phyloP scores from a whole-genome alignment of 1,140 invertebrate species.

The Venustaconcha ellipsiformis region DNA sequence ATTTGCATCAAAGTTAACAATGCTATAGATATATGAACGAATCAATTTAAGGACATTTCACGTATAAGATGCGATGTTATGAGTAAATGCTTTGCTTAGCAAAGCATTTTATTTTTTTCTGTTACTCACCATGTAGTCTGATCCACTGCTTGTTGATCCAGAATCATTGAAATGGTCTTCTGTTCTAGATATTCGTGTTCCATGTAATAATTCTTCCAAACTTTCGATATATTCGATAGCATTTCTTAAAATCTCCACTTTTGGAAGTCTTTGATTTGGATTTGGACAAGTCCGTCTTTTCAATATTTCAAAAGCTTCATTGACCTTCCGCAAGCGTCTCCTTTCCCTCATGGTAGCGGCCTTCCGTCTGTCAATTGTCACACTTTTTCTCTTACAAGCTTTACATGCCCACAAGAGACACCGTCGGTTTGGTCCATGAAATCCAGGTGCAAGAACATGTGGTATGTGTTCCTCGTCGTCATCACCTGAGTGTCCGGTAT shows the following conservation, averaged over 20 bases:
- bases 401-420: constrained; percentile 97
- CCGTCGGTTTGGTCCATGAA: constrained; percentile 72
- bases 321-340: constrained; percentile 93
- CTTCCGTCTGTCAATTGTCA: constrained; percentile 93
- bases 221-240: constrained; percentile 99
- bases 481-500: constrained; percentile 39
- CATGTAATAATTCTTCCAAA: constrained; percentile 78
- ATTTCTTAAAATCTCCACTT: constrained; percentile 96
- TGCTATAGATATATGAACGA: too few relatives aligned
- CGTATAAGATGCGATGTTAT: too few relatives aligned
- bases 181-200: constrained; percentile 50
- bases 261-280: constrained; percentile 94
- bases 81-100: too few relatives aligned
- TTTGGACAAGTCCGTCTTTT: constrained; percentile 93
- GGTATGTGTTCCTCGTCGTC: constrained; percentile 62
- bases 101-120: too few relatives aligned
- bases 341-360: constrained; percentile 96
- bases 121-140: constrained; percentile 61
- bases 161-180: constrained; percentile 52
- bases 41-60: too few relatives aligned
- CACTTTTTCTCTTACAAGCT: constrained; percentile 94
- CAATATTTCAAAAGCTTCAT: constrained; percentile 97
- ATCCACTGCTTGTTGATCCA: constrained; percentile 59
- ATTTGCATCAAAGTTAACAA: too few relatives aligned
- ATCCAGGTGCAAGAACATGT: constrained; percentile 69